These are phyloP conservation scores for Eubasilissa splendida DNA, from an alignment of 2,888 invertebrate genomes.

Conservation along the genomic window DNA sequence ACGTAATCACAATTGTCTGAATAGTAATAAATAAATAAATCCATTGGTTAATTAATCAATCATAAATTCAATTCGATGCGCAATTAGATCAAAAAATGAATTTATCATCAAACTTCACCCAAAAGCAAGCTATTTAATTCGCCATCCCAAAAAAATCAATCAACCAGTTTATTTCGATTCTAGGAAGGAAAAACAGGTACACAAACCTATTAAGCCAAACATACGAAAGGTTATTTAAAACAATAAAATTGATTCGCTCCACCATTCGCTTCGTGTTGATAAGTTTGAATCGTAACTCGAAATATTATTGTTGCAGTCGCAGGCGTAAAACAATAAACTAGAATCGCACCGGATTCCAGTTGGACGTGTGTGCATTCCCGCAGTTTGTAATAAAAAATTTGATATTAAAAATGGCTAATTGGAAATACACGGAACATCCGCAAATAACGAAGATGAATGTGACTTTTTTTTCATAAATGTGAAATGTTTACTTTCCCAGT, in stretches of 20 bases:
- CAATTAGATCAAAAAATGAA: too few species aligned
- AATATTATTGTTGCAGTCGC: constrained; percentile 19
- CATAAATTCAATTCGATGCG: too few species aligned
- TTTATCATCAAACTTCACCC: too few species aligned
- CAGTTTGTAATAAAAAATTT: background rate
- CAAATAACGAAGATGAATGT: background rate
- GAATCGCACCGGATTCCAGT: constrained; percentile 12
- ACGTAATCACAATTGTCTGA: too few species aligned
- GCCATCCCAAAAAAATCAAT: too few species aligned
- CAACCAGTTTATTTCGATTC: too few species aligned
- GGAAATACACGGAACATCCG: background rate
- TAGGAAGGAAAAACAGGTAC: too few species aligned
- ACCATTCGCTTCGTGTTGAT: constrained; percentile 21
- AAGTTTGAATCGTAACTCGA: background rate
- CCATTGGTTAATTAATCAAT: too few species aligned
- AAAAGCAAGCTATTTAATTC: too few species aligned
- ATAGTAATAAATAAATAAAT: too few species aligned
- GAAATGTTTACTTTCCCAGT: constrained; percentile 2
- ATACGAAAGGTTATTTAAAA: background rate
- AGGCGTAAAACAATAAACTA: background rate
- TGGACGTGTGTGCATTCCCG: too few species aligned
- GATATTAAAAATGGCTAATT: background rate
- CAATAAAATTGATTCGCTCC: constrained; percentile 11
- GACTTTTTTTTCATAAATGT: background rate
- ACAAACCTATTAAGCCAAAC: too few species aligned